Percentiles rank a stretch among this genome's conserved stretches.
Evolutionary conservation across 2,888 invertebrate genomes (phyloP).

Genomic region (Oegoconia quadripuncta): DNA sequence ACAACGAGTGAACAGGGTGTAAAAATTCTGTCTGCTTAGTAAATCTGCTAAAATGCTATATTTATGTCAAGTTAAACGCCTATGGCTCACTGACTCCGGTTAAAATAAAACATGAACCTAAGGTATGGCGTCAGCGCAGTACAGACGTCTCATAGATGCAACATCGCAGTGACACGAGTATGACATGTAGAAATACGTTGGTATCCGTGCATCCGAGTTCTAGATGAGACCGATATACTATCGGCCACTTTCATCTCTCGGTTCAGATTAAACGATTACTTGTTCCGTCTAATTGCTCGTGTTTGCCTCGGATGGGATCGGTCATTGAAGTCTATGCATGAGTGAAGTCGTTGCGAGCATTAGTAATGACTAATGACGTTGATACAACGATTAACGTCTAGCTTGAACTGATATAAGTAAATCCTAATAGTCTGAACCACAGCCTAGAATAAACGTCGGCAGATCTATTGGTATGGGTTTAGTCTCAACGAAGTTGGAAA

Average conservation of each 20-base stretch:
- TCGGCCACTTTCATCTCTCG: slow-evolving; percentile 73
- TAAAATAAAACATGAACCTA: background rate
- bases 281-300: slow-evolving; percentile 71
- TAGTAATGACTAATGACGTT: slow-evolving; percentile 23
- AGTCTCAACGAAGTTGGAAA: too few species aligned
- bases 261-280: slow-evolving; percentile 70
- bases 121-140: slow-evolving; percentile 2
- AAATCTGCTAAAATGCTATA: too few species aligned
- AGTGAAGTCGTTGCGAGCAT: slow-evolving; percentile 38
- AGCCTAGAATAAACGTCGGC: too few species aligned
- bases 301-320: slow-evolving; percentile 56
- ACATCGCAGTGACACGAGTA: slow-evolving; percentile 48
- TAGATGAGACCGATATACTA: slow-evolving; percentile 37
- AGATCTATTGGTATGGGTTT: too few species aligned
- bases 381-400: slow-evolving; percentile 6
- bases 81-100: too few species aligned
- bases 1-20: too few species aligned
- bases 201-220: slow-evolving; percentile 30
- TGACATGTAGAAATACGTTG: slow-evolving; percentile 48
- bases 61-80: too few species aligned
- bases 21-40: too few species aligned
- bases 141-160: slow-evolving; percentile 17
- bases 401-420: background rate
- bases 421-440: too few species aligned
- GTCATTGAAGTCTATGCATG: slow-evolving; percentile 59